Evolutionary conservation across 2,888 invertebrate genomes (phyloP), one percentile per base, ranked within the genome.

Genomic region (Hirtodrosophila confusa): DNA sequence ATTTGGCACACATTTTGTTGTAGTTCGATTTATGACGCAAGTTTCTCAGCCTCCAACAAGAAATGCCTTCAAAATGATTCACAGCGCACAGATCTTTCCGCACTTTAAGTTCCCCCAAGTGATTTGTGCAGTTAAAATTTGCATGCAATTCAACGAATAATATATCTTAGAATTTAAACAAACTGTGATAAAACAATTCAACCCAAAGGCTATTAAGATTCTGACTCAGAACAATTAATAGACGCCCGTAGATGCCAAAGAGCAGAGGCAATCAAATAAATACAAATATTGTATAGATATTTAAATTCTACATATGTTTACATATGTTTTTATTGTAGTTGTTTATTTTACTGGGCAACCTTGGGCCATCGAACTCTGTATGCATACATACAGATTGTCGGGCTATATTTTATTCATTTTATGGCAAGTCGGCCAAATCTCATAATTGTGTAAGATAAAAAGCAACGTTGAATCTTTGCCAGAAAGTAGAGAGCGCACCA

Each of bases 1-100:
- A 74, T 75, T 85, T 82, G 80, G 80, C 80, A 80, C 82, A 80
- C 79, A 85, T 82, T 82, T 75, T 68, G 63, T 61, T 69, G 48
- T 64, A 73, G 68, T 78, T 76, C 69, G 78, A 76, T 65, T 73
- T 69, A 76, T 82, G 80, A 85, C 80, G 80, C 78, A 82, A 80
- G 78, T 63, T 68, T 58, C 37, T 6, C 53, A 36, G 65, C 55
- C 66, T 50, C 70, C 60, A 61, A 49, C 12, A 27, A 67, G 54
- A 69, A 70, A 79, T 79, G 58, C 67, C 67, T 35, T 49, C 31
- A 24, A 47, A 45, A 62, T 78, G 84, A 79, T 45, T 79, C 79
- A 79, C 24, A 27, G 27, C 1, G n/a, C 11, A 8, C 44, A 35
- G 53, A 54, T 39, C 43, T 41, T 58, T 54, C 61, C 65, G 23